Percentiles rank a stretch among this genome's conserved stretches.
Conservation (phyloP, 2,888 invertebrate species). For the Cryptus armator region DNA sequence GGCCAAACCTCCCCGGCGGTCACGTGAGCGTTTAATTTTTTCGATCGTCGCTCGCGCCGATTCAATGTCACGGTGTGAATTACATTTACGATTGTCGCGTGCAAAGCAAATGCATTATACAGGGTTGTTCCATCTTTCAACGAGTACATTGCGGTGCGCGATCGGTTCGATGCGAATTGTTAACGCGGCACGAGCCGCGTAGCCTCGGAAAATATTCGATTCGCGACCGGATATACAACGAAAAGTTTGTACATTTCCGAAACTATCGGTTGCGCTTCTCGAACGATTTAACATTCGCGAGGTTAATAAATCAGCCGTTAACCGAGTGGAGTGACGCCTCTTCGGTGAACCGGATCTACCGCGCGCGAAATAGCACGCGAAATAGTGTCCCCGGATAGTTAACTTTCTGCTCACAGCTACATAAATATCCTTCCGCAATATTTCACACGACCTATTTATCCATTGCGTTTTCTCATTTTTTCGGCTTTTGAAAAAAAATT, state of each 20-base stretch:
- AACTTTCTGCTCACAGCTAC: conserved; percentile 20
- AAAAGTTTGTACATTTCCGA: conserved; percentile 39
- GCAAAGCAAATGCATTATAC: background rate
- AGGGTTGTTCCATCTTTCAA: too few species aligned
- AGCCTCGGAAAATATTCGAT: too few species aligned
- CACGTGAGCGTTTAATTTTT: background rate
- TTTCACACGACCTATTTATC: background rate
- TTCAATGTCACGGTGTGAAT: conserved; percentile 21
- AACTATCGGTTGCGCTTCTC: conserved; percentile 39
- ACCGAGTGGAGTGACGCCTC: conserved; percentile 58
- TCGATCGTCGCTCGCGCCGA: background rate
- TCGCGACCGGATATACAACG: background rate
- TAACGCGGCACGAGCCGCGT: too few species aligned
- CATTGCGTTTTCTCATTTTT: background rate
- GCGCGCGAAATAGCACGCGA: background rate
- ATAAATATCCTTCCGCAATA: background rate
- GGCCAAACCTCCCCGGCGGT: too few species aligned
- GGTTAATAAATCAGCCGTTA: conserved; percentile 66
- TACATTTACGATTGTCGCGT: conserved; percentile 24
- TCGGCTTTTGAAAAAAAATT: background rate
- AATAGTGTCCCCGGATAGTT: background rate
- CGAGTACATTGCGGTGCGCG: too few species aligned
- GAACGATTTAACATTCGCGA: conserved; percentile 50
- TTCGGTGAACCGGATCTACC: background rate
- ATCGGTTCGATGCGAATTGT: too few species aligned